Percentiles rank a stretch among this genome's conserved stretches.
Conservation (phyloP, 2,113 vertebrate species). For the Taxidea taxus region DNA sequence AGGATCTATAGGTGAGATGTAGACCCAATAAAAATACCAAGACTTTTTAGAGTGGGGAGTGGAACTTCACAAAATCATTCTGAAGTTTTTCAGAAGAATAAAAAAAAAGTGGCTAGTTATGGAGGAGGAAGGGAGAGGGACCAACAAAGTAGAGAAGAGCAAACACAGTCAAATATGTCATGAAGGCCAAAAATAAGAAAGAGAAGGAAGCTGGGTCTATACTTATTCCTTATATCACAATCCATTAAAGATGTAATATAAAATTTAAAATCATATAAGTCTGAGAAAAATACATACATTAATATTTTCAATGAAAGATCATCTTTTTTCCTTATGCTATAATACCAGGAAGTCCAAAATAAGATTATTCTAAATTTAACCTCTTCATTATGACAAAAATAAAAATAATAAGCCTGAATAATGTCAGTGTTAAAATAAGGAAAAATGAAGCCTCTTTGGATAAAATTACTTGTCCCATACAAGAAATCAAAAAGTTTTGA, state of each 20-base stretch:
- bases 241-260: neutral
- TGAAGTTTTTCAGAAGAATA: neutral
- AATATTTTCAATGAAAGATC: neutral
- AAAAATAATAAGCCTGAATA: neutral
- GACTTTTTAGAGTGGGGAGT: neutral
- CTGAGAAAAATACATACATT: neutral
- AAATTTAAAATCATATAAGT: neutral
- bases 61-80: neutral
- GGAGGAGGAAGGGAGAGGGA: accelerated
- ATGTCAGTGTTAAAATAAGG: neutral
- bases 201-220: neutral
- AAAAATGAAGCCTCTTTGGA: neutral
- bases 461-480: neutral
- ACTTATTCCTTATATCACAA: neutral
- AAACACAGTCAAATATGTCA: neutral
- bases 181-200: neutral
- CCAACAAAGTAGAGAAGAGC: neutral
- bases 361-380: neutral
- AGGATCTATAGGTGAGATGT: neutral
- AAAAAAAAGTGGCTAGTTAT: neutral
- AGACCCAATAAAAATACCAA: neutral
- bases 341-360: neutral
- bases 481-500: neutral
- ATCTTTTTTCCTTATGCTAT: neutral
- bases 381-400: neutral